Conservation (phyloP, 1,140 invertebrate genomes). For the Thaumetopoea pityocampa region DNA sequence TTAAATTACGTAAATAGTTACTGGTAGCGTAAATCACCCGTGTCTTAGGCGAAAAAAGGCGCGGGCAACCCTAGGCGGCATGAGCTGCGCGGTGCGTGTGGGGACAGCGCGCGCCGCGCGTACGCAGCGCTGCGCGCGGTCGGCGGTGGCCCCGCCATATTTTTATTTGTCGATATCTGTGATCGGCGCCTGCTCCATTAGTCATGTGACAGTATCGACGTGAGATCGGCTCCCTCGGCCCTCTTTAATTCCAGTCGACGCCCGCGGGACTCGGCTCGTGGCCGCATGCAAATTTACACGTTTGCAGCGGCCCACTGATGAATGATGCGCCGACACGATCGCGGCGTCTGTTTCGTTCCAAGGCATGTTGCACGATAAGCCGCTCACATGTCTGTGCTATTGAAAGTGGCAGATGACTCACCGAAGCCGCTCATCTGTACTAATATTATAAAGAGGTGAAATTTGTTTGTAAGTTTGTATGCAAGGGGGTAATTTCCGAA, state of each 20-base stretch:
- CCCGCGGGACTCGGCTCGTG: conserved; percentile 38
- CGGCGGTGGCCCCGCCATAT: conserved; percentile 44
- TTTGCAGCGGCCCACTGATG: conserved; percentile 52
- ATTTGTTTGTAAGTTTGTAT: too few relatives aligned
- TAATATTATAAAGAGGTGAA: too few relatives aligned
- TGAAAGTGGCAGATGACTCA: conserved; percentile 5
- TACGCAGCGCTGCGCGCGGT: conserved; percentile 15
- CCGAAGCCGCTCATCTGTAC: too few relatives aligned
- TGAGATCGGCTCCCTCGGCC: conserved; percentile 55
- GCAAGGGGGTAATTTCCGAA: too few relatives aligned
- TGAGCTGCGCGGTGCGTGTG: background rate
- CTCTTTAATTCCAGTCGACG: conserved; percentile 61
- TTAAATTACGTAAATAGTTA: too few relatives aligned
- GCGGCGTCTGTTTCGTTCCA: conserved; percentile 3
- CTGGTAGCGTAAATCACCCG: too few relatives aligned
- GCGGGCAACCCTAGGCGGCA: background rate
- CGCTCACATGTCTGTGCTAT: conserved; percentile 1
- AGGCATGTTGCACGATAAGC: conserved; percentile 5
- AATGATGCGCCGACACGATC: conserved; percentile 53
- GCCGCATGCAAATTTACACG: conserved; percentile 60
- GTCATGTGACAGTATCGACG: conserved; percentile 71
- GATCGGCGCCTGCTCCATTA: conserved; percentile 71
- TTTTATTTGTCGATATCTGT: conserved; percentile 69
- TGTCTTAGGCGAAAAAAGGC: too few relatives aligned
- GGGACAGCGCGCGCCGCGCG: background rate